Percentiles rank a stretch among this genome's conserved stretches.
phyloP scores from a whole-genome alignment of 2,797 vertebrate species.

The Menidia menidia region DNA sequence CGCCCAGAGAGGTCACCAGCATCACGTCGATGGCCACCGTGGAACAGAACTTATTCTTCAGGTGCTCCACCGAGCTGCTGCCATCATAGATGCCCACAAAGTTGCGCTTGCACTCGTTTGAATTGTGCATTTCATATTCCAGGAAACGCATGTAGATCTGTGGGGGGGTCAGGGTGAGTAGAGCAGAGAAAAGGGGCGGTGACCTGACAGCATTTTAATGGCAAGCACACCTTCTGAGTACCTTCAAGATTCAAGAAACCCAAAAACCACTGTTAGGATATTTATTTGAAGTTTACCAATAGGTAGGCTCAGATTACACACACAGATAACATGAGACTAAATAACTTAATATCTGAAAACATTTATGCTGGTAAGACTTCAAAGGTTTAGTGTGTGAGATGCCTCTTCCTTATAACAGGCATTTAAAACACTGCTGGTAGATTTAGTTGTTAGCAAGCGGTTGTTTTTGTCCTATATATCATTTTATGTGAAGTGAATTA shows the following conservation, averaged over 20 bases:
- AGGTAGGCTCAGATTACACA: background rate
- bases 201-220: constrained; percentile 4
- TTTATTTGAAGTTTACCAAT: background rate
- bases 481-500: background rate
- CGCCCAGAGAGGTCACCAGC: constrained; percentile 90
- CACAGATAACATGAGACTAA: background rate
- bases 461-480: background rate
- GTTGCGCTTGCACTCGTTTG: constrained; percentile 97
- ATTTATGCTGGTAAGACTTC: background rate
- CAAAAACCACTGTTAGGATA: background rate
- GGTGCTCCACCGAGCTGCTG: constrained; percentile 93
- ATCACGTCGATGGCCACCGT: constrained; percentile 97
- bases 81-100: constrained; percentile 97
- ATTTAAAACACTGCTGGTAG: background rate
- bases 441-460: background rate
- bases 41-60: constrained; percentile 98
- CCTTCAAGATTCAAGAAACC: background rate
- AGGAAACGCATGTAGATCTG: constrained; percentile 96
- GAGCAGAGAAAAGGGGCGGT: background rate
- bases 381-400: too few species aligned
- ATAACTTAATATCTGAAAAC: background rate
- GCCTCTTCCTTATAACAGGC: too few species aligned
- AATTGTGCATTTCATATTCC: constrained; percentile 99
- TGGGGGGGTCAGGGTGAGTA: constrained; percentile 5
- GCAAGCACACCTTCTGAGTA: background rate